Percentiles rank a stretch among this genome's conserved stretches.
phyloP scores from a whole-genome alignment of 2,797 vertebrate genomes.

The Syngnathus acus region DNA sequence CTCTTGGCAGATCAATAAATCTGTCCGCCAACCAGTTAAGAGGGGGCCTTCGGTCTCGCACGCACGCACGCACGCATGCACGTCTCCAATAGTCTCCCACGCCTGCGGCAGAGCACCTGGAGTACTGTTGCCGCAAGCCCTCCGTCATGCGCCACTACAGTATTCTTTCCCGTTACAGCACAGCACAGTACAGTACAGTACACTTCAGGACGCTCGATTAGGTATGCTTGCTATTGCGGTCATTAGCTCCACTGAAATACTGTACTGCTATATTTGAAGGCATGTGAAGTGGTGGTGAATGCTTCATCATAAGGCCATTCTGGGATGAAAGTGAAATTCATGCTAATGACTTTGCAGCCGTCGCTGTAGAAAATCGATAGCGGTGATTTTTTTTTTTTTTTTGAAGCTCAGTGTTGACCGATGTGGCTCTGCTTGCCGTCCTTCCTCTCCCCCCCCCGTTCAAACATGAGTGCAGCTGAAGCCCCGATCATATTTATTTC shows the following conservation, averaged over 20 bases:
- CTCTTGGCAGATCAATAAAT: constrained; percentile 46
- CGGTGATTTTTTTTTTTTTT: constrained; percentile 7
- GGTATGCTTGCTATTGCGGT: not conserved
- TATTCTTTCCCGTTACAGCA: not conserved
- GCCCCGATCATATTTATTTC: constrained; percentile 6
- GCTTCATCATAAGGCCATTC: not conserved
- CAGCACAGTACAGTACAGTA: not conserved
- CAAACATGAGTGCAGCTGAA: constrained; percentile 19
- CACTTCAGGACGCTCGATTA: not conserved
- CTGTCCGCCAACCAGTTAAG: constrained; percentile 31
- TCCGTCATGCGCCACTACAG: constrained; percentile 14
- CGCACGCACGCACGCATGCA: constrained; percentile 11
- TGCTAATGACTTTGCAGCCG: not conserved
- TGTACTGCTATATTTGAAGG: not conserved
- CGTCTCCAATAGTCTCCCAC: constrained; percentile 31
- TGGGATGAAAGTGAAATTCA: constrained; percentile 2
- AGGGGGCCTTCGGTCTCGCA: constrained; percentile 32
- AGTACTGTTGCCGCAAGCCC: constrained; percentile 33
- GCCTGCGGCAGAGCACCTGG: constrained; percentile 47
- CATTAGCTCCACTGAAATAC: not conserved
- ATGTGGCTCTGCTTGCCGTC: constrained; percentile 18
- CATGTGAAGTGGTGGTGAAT: not conserved
- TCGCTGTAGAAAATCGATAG: not conserved
- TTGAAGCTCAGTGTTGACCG: constrained; percentile 17
- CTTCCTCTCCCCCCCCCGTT: constrained; percentile 7